Percentiles rank a stretch among this genome's conserved stretches.
phyloP scores from a whole-genome alignment of 2,113 vertebrate genomes.

The Pedetes capensis region DNA sequence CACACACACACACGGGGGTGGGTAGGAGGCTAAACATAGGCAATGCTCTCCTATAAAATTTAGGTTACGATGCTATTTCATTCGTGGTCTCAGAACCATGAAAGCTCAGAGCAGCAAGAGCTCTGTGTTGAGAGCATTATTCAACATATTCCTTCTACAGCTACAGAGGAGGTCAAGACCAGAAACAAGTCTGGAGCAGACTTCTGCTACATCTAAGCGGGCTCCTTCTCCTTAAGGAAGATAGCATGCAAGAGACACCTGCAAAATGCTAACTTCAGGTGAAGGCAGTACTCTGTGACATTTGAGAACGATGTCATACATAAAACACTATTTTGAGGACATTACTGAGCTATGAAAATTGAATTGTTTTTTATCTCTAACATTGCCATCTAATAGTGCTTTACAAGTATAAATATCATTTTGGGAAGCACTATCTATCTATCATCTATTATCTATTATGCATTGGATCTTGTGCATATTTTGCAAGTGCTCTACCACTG shows the following conservation, averaged over 20 bases:
- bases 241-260: not conserved
- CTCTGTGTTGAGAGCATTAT: not conserved
- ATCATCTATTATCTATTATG: no score
- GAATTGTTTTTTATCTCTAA: slow-evolving; percentile 44
- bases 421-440: no score
- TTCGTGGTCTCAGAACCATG: not conserved
- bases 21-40: not conserved
- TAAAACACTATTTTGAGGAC: not conserved
- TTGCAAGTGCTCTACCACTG: no score
- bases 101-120: slow-evolving; percentile 8
- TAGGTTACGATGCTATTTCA: not conserved
- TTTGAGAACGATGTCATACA: not conserved
- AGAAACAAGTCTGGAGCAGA: not conserved
- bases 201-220: not conserved
- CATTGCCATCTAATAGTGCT: not conserved
- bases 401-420: not conserved
- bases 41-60: not conserved
- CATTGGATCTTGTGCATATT: no score
- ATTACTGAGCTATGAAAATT: not conserved
- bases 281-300: not conserved
- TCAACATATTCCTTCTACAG: not conserved
- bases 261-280: not conserved
- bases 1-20: not conserved
- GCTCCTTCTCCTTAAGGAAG: not conserved
- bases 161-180: not conserved